Percentiles rank a stretch among this genome's conserved stretches.
These are phyloP conservation scores for Beris morrisii DNA, from an alignment of 2,888 invertebrate genomes.

Conservation along the genomic window DNA sequence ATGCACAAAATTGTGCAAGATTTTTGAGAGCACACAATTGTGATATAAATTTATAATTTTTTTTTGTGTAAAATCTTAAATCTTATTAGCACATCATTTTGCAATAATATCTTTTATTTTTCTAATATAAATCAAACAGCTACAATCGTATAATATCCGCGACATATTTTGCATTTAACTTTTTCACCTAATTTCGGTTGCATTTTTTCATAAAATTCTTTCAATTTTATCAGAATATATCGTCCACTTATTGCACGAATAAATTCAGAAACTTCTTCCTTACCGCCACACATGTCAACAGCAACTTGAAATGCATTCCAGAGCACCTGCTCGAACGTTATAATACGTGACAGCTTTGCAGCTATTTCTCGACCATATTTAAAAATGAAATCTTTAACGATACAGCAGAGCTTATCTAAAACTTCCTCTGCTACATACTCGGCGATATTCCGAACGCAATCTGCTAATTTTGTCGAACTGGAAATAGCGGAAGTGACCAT, in stretches of 20 bases:
- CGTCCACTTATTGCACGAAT: conserved; percentile 3
- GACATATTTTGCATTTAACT: conserved; percentile 15
- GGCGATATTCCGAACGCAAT: conserved; percentile 3
- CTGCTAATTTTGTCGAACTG: conserved; percentile 13
- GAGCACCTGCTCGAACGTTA: conserved; percentile 17
- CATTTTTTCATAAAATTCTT: neutral
- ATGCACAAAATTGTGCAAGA: too few species aligned
- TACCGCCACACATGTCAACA: neutral
- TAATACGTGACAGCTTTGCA: neutral
- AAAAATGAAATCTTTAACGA: neutral
- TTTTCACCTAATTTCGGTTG: conserved; percentile 2
- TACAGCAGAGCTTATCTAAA: neutral
- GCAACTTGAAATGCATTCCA: conserved; percentile 11
- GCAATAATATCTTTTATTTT: too few species aligned
- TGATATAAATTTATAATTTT: too few species aligned
- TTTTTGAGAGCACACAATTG: too few species aligned
- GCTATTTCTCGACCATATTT: neutral
- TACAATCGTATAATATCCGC: conserved; percentile 7
- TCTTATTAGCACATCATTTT: too few species aligned
- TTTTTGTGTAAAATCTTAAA: too few species aligned
- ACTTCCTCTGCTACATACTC: neutral
- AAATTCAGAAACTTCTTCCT: neutral
- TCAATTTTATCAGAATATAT: neutral
- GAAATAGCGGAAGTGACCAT: neutral
- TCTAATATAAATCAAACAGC: too few species aligned